Conservation (phyloP, 2,888 invertebrate genomes). For the Drosophila antonietae region DNA sequence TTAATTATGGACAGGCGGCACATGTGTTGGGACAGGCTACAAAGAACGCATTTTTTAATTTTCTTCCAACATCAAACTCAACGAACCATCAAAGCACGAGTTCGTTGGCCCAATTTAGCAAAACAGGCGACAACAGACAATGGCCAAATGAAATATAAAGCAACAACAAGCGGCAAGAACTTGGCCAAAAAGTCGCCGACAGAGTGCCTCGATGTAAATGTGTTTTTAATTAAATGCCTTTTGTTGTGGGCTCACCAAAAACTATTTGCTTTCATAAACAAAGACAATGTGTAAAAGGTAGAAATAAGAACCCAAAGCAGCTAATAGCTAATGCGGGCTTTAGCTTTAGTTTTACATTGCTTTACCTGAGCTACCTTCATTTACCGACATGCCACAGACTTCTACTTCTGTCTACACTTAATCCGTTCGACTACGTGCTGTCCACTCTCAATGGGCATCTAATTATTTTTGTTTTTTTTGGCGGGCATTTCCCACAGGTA, state of each 20-base stretch:
- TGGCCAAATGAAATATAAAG: constrained; percentile 22
- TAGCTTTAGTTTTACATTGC: constrained; percentile 11
- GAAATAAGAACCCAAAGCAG: background rate
- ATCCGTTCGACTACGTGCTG: constrained; percentile 28
- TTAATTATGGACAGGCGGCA: constrained; percentile 25
- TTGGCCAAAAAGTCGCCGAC: constrained; percentile 37
- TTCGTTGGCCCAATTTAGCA: constrained; percentile 67
- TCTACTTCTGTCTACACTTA: background rate
- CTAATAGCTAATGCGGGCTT: constrained; percentile 41
- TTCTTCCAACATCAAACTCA: constrained; percentile 4
- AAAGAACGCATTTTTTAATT: constrained; percentile 2
- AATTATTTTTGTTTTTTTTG: constrained; percentile 45
- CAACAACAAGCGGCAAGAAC: constrained; percentile 6
- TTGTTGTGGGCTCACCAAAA: constrained; percentile 55
- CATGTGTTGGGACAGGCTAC: constrained; percentile 23
- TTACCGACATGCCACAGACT: constrained; percentile 8
- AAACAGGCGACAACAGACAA: constrained; percentile 54
- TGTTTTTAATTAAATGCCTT: constrained; percentile 74
- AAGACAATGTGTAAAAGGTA: constrained; percentile 23
- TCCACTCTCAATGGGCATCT: constrained; percentile 38
- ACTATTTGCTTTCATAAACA: constrained; percentile 43
- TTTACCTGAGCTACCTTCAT: constrained; percentile 19
- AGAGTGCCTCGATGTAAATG: constrained; percentile 62
- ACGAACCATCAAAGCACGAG: constrained; percentile 61
- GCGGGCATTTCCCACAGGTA: constrained; percentile 57